phyloP scores from a whole-genome alignment of 2,797 vertebrate genomes.

The Astyanax mexicanus region DNA sequence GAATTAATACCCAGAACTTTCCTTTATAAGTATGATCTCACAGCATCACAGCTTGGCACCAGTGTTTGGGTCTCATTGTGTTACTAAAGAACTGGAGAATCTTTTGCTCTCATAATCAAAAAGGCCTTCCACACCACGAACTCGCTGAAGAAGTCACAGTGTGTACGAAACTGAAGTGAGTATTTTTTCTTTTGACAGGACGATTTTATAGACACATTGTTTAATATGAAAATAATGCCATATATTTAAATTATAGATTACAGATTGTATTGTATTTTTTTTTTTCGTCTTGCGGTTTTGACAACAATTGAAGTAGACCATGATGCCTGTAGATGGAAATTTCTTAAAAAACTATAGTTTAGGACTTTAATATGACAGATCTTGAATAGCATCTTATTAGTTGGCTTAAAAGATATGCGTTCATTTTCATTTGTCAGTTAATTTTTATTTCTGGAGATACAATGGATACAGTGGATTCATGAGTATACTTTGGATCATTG shows the following conservation, averaged over 20 bases:
- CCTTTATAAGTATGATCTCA: constrained; percentile 42
- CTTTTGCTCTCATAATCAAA: constrained; percentile 8
- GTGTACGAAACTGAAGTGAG: not conserved
- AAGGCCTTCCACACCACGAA: not conserved
- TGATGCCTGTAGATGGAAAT: no score
- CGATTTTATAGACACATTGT: not conserved
- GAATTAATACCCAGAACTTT: constrained; percentile 23
- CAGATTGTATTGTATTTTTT: not conserved
- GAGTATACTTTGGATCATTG: no score
- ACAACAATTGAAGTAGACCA: no score
- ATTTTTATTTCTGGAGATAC: no score
- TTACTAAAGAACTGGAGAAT: constrained; percentile 20
- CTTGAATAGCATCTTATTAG: no score
- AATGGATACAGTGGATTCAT: no score
- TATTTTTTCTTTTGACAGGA: not conserved
- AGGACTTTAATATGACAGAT: no score
- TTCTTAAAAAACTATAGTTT: no score
- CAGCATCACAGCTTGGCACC: constrained; percentile 32
- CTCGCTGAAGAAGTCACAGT: constrained; percentile 1
- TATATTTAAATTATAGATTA: not conserved
- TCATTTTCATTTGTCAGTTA: no score
- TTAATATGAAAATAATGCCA: not conserved
- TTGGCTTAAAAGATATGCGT: no score
- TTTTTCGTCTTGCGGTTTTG: no score
- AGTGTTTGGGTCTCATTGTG: constrained; percentile 30